phyloP scores from a whole-genome alignment of 2,888 invertebrate species.

The Podabrus alpinus region DNA sequence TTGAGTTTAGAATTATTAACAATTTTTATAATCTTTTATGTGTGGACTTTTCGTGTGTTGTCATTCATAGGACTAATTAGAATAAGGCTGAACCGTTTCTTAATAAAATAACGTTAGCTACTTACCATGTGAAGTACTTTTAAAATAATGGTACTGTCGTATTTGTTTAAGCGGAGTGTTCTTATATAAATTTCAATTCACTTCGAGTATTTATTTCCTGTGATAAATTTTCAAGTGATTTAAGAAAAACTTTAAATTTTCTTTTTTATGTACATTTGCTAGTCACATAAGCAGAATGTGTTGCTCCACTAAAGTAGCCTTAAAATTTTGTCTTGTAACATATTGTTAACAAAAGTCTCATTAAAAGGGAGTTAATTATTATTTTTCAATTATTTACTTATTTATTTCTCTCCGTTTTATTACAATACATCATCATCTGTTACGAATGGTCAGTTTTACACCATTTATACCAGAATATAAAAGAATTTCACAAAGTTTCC shows the following conservation, averaged over 20 bases:
- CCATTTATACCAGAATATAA: background rate
- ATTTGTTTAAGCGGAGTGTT: constrained; percentile 27
- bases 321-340: constrained; percentile 35
- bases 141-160: constrained; percentile 31
- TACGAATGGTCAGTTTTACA: background rate
- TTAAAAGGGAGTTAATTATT: constrained; percentile 1
- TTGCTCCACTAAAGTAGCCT: constrained; percentile 25
- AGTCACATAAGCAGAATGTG: constrained; percentile 34
- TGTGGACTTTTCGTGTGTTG: constrained; percentile 20
- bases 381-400: background rate
- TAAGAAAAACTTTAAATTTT: background rate
- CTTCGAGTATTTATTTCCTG: constrained; percentile 39
- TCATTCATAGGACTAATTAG: constrained; percentile 32
- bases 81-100: constrained; percentile 44
- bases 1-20: constrained; percentile 33
- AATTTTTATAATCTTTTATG: constrained; percentile 21
- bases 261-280: constrained; percentile 45
- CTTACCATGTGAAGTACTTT: constrained; percentile 37
- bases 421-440: background rate
- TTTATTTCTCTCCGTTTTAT: background rate
- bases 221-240: constrained; percentile 31
- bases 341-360: constrained; percentile 27
- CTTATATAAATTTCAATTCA: constrained; percentile 6
- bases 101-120: constrained; percentile 41
- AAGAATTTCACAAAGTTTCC: background rate